Percentiles rank a stretch among this genome's conserved stretches.
Conservation (phyloP, 1,140 invertebrate genomes). For the Drosophila sturtevanti region DNA sequence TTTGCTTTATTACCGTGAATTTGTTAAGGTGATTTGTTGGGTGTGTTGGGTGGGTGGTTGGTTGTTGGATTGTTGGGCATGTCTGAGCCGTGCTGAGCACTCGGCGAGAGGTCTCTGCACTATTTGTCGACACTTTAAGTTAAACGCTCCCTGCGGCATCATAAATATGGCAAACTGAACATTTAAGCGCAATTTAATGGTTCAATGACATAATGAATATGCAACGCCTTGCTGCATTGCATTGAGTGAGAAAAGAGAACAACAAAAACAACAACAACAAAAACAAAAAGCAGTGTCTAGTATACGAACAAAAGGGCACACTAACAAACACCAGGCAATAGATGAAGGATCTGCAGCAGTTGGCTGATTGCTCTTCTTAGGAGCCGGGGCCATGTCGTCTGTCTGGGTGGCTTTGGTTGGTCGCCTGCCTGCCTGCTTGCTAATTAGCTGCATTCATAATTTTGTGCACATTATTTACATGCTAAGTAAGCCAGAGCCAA, state of each 20-base stretch:
- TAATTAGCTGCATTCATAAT: constrained; percentile 82
- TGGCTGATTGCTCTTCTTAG: constrained; percentile 7
- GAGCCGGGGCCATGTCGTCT: not conserved
- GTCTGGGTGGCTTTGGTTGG: constrained; percentile 2
- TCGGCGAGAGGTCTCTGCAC: constrained; percentile 33
- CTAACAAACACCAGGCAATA: constrained; percentile 18
- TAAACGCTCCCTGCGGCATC: constrained; percentile 72
- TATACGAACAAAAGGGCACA: constrained; percentile 19
- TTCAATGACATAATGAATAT: constrained; percentile 82
- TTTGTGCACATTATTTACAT: constrained; percentile 79
- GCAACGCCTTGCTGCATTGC: constrained; percentile 23
- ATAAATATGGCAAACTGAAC: constrained; percentile 50
- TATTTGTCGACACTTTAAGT: constrained; percentile 78
- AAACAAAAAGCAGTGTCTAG: too few relatives aligned
- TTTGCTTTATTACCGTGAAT: constrained; percentile 9
- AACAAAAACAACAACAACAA: constrained; percentile 1
- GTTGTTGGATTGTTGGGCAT: not conserved
- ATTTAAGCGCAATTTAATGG: constrained; percentile 77
- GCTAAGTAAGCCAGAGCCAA: constrained; percentile 55
- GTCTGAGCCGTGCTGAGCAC: constrained; percentile 4
- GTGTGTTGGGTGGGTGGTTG: not conserved
- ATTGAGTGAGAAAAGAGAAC: constrained; percentile 22
- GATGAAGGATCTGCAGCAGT: constrained; percentile 2
- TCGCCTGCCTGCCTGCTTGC: constrained; percentile 25
- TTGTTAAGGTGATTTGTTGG: constrained; percentile 20